phyloP scores from a whole-genome alignment of 1,140 invertebrate species.

The Belonocnema kinseyi region DNA sequence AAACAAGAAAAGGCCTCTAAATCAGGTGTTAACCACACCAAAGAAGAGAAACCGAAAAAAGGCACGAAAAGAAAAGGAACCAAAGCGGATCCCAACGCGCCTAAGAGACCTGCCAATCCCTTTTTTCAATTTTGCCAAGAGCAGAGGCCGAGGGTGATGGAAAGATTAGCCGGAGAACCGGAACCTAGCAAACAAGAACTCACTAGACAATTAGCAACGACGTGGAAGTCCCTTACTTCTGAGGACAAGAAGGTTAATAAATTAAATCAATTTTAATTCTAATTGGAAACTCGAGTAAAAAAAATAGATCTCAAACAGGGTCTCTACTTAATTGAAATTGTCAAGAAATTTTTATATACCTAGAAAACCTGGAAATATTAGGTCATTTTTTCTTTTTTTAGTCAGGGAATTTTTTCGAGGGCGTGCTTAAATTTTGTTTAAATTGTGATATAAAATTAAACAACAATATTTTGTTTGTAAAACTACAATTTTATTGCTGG shows the following conservation, averaged over 20 bases:
- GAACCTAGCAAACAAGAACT: slow-evolving; percentile 86
- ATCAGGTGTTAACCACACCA: slow-evolving; percentile 56
- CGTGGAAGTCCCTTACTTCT: slow-evolving; percentile 83
- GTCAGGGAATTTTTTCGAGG: too few relatives aligned
- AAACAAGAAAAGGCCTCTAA: slow-evolving; percentile 69
- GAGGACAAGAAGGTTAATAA: slow-evolving; percentile 81
- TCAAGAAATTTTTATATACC: too few relatives aligned
- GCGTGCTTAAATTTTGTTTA: neutral
- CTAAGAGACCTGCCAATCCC: slow-evolving; percentile 86
- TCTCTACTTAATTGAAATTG: too few relatives aligned
- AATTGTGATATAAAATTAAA: neutral
- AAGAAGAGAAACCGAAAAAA: slow-evolving; percentile 72
- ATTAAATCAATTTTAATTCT: neutral
- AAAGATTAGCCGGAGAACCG: slow-evolving; percentile 80
- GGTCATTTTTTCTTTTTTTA: too few relatives aligned
- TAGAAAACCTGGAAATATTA: too few relatives aligned
- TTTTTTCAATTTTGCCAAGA: slow-evolving; percentile 90
- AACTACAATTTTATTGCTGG: too few relatives aligned
- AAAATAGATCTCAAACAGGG: neutral
- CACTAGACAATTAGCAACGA: slow-evolving; percentile 83
- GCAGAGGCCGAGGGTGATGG: slow-evolving; percentile 83
- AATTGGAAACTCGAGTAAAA: neutral
- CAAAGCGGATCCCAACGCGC: slow-evolving; percentile 83
- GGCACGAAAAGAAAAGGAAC: slow-evolving; percentile 71
- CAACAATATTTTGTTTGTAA: too few relatives aligned